Base-by-base conservation (phyloP, 2,888 invertebrate genomes). In the Blomia tropicalis region DNA sequence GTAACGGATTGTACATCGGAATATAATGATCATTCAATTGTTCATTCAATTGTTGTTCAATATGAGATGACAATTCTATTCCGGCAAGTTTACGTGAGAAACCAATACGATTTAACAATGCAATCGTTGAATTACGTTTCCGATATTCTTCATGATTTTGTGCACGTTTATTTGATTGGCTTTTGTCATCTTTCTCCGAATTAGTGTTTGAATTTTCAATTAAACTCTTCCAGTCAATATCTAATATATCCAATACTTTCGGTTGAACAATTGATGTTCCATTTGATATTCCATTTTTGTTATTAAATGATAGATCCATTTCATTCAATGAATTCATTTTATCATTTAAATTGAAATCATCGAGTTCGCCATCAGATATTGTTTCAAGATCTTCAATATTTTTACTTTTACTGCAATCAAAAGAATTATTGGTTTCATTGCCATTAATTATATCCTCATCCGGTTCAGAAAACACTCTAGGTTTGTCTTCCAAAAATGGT, bases 31-130 rank as follows among this genome's bases (percentile, higher is more conserved):
- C 27, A 1, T 23, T 2, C 17, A 23, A 11, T 36, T 25, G 11
- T 29, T 56, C 27, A 14, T 27, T 14, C 2, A 56, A 30, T 19
- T 56, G 29, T 19, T 22, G n/a, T n/a, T 56, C 14, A 7, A 56
- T 31, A 4, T 4, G 2, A 4, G 2, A 27, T 11, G 56, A 19
- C 27, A 56, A 2, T 30, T 29, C 2, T 19, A 30, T 27, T 2
- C 56, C 56, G 29, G 56, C 56, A 22, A 5, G 29, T 32, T 56
- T 19, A 19, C 23, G 56, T 14, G 29, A 27, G 30, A 56, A 56
- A 4, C 56, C 56, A 56, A 56, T 56, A 22, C 56, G 56, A 56
- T 56, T 56, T 4, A 56, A 11, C 32, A 56, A 14, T 2, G 36
- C 17, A 2, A 56, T 29, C n/a, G 56, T 56, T 25, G 56, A 56